Evolutionary conservation across 2,888 invertebrate species (phyloP).

Genomic region (Phyllotreta striolata): DNA sequence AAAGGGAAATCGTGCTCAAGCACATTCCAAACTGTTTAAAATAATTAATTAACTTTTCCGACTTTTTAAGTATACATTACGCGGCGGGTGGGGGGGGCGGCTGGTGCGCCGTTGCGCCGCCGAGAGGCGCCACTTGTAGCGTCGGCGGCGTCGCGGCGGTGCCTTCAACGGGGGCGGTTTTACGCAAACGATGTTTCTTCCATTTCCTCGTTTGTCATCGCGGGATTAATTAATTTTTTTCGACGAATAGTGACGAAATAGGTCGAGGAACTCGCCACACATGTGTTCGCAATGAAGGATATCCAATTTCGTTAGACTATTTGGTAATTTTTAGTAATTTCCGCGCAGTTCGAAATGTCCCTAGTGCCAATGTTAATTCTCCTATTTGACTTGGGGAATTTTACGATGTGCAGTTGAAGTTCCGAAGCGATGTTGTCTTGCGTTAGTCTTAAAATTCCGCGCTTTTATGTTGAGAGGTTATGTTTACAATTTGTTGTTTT

Average conservation of each 20-base stretch:
- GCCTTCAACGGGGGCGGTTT: constrained; percentile 39
- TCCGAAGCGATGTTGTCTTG: no score
- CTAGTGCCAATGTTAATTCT: no score
- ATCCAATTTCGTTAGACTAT: no score
- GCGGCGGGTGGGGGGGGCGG: constrained; percentile 42
- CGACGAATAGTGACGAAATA: constrained; percentile 31
- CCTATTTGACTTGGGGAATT: no score
- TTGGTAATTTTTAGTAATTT: no score
- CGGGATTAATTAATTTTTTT: constrained; percentile 31
- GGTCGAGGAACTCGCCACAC: constrained; percentile 29
- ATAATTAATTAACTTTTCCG: constrained; percentile 60
- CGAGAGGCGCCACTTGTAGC: constrained; percentile 57
- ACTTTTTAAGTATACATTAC: constrained; percentile 55
- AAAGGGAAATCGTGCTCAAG: constrained; percentile 52
- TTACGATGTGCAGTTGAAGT: no score
- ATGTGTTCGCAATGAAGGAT: no score
- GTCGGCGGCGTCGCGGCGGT: constrained; percentile 52
- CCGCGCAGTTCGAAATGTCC: no score
- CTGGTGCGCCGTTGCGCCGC: constrained; percentile 46
- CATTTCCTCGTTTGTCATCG: constrained; percentile 34
- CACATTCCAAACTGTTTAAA: constrained; percentile 56
- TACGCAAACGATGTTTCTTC: constrained; percentile 33
- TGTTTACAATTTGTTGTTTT: no score
- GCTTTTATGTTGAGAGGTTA: no score
- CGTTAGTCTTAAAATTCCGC: no score